Percentiles rank a stretch among this genome's conserved stretches.
Evolutionary conservation across 1,140 invertebrate genomes (phyloP).

Genomic region (Pomacea maculata): DNA sequence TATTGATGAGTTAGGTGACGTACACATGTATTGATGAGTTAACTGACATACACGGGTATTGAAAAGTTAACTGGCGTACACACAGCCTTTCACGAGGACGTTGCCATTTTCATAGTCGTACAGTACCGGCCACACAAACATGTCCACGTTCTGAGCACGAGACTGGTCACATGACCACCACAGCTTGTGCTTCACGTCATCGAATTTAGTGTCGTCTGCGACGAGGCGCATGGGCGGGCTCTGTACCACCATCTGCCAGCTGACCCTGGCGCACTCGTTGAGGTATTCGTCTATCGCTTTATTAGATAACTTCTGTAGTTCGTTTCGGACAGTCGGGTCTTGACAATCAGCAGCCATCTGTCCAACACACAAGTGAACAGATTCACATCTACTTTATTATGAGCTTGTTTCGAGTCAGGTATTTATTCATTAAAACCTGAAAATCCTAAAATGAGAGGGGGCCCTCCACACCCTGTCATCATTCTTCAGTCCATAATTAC

Average conservation of each 20-base stretch:
- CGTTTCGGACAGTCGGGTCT: conserved; percentile 17
- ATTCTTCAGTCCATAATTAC: no score
- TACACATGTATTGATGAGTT: no score
- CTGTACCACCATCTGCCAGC: conserved; percentile 61
- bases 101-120: conserved; percentile 57
- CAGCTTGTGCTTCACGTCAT: conserved; percentile 53
- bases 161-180: conserved; percentile 61
- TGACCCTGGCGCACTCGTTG: conserved; percentile 40
- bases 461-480: no score
- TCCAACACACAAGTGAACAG: neutral
- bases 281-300: conserved; percentile 39
- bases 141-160: conserved; percentile 42
- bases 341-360: conserved; percentile 33
- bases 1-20: no score
- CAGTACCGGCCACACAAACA: conserved; percentile 56
- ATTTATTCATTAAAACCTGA: neutral
- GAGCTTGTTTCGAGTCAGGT: neutral
- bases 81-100: conserved; percentile 57
- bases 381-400: neutral
- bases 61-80: conserved; percentile 39
- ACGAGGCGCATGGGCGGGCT: conserved; percentile 50
- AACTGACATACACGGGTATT: no score
- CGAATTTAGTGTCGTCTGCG: conserved; percentile 42
- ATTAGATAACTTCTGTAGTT: conserved; percentile 28
- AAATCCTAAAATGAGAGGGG: no score